Conservation (phyloP, 2,797 vertebrate species). For the Buphagus erythrorhynchus region DNA sequence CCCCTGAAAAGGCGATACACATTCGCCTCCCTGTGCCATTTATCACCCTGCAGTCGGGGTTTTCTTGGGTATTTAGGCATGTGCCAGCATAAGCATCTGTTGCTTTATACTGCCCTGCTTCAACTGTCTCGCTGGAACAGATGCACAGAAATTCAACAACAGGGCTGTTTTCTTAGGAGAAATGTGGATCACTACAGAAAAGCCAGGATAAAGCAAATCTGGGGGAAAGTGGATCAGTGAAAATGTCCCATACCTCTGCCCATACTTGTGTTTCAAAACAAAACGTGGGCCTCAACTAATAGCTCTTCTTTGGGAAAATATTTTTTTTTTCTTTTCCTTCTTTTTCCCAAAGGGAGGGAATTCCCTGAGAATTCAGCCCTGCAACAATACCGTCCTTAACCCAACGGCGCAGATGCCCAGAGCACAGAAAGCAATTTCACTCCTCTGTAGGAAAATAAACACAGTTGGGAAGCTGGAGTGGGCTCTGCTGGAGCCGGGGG, state of each 20-base stretch:
- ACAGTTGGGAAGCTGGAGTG: neutral
- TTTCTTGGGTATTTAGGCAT: slow-evolving; percentile 61
- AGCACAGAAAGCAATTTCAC: neutral
- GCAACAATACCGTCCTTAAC: slow-evolving; percentile 7
- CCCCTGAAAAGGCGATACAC: slow-evolving; percentile 59
- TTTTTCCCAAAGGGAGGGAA: neutral
- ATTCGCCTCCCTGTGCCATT: slow-evolving; percentile 52
- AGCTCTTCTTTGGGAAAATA: neutral
- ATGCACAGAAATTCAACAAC: slow-evolving; percentile 57
- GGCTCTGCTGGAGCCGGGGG: neutral
- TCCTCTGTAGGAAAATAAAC: neutral
- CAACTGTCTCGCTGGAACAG: slow-evolving; percentile 63
- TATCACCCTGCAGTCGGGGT: slow-evolving; percentile 56
- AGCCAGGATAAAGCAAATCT: slow-evolving; percentile 35
- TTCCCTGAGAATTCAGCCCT: neutral
- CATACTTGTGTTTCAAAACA: slow-evolving; percentile 8
- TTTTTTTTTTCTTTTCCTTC: neutral
- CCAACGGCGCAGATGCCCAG: neutral
- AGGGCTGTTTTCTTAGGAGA: slow-evolving; percentile 56
- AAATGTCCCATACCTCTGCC: neutral
- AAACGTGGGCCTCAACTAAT: neutral
- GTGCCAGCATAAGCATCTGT: slow-evolving; percentile 65
- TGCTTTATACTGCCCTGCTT: slow-evolving; percentile 63
- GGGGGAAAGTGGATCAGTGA: neutral
- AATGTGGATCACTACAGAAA: slow-evolving; percentile 43